phyloP scores from a whole-genome alignment of 2,888 invertebrate species.

The Callyntrura sp. region DNA sequence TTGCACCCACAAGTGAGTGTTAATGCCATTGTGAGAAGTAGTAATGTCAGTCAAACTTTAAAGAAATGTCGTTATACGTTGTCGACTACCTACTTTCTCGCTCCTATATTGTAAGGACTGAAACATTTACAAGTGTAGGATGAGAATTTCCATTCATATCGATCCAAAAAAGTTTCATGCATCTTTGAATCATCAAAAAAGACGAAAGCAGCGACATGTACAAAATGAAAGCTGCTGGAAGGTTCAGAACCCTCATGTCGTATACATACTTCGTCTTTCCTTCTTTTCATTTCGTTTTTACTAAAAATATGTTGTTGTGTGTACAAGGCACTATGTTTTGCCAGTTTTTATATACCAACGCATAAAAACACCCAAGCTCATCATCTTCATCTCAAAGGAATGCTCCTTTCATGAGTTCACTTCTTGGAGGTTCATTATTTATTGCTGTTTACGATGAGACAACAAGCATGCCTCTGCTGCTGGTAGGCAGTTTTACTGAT shows the following conservation, averaged over 20 bases:
- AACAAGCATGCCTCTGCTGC: not conserved
- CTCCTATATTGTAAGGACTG: not conserved
- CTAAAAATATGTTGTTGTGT: not conserved
- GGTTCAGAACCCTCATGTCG: not conserved
- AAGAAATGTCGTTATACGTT: slow-evolving; percentile 13
- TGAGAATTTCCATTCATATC: slow-evolving; percentile 73
- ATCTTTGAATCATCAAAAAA: slow-evolving; percentile 64
- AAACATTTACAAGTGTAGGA: slow-evolving; percentile 50
- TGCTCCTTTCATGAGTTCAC: slow-evolving; percentile 33
- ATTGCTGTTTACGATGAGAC: slow-evolving; percentile 22
- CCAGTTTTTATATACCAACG: not conserved
- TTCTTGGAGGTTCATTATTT: slow-evolving; percentile 58
- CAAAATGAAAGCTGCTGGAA: slow-evolving; percentile 31
- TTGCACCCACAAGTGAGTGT: too few relatives aligned
- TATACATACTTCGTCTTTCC: not conserved
- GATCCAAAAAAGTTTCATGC: slow-evolving; percentile 70
- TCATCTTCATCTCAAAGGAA: slow-evolving; percentile 36
- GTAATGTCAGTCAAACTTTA: not conserved
- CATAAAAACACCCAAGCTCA: not conserved
- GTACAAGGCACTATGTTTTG: not conserved
- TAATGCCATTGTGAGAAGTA: not conserved
- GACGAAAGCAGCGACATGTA: slow-evolving; percentile 2
- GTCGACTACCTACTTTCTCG: slow-evolving; percentile 13
- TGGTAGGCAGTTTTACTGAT: not conserved
- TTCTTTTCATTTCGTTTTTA: slow-evolving; percentile 8